Percentiles rank a stretch among this genome's conserved stretches.
phyloP scores from a whole-genome alignment of 2,888 invertebrate species.

The Tetramorium bicarinatum region DNA sequence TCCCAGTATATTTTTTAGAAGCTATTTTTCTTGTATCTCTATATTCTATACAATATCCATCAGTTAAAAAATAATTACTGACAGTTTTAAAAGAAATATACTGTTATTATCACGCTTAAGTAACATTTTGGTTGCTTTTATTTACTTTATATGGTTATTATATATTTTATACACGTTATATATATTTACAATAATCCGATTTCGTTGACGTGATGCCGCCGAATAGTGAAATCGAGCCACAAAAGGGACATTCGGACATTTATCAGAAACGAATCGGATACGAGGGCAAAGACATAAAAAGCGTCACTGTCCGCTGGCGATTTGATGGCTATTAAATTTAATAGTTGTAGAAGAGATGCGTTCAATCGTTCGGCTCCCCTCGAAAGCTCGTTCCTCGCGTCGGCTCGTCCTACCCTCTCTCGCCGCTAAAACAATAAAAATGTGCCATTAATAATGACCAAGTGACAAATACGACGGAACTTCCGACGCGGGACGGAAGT shows the following conservation, averaged over 20 bases:
- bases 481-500: conserved; percentile 81
- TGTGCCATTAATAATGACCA: conserved; percentile 67
- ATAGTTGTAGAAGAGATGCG: conserved; percentile 72
- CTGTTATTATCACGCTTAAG: neutral
- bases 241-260: conserved; percentile 3
- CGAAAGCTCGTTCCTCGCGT: conserved; percentile 59
- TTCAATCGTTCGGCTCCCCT: conserved; percentile 59
- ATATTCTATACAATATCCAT: neutral
- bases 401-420: conserved; percentile 37
- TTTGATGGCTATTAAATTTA: conserved; percentile 82
- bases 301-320: conserved; percentile 8
- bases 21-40: neutral
- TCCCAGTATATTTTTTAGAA: neutral
- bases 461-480: conserved; percentile 83
- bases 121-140: neutral
- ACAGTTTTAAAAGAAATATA: neutral
- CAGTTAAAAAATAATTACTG: neutral
- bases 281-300: conserved; percentile 64
- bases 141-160: neutral
- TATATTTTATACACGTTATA: neutral
- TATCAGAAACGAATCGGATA: conserved; percentile 60
- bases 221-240: neutral
- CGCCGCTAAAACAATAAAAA: conserved; percentile 73
- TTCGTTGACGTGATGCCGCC: neutral
- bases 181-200: conserved; percentile 2